Conservation (phyloP, 2,888 invertebrate genomes). For the Hyposoter didymator region DNA sequence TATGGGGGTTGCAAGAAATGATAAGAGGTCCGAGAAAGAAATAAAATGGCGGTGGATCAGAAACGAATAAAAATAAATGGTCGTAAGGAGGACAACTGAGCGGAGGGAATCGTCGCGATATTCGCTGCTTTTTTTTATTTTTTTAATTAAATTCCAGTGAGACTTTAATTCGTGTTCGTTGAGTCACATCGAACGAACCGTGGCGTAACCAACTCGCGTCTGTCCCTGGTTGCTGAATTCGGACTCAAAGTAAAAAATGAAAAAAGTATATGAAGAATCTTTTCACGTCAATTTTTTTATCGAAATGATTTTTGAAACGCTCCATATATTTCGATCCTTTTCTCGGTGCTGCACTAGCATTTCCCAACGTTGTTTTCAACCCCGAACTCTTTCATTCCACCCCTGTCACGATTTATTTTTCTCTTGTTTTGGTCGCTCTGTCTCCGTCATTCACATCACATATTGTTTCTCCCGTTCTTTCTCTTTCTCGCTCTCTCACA, state of each 20-base stretch:
- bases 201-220: not conserved
- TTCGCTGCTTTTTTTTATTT: constrained; percentile 62
- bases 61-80: constrained; percentile 20
- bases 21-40: constrained; percentile 20
- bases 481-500: constrained; percentile 18
- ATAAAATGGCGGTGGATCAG: constrained; percentile 8
- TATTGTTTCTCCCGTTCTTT: constrained; percentile 8
- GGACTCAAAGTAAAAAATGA: not conserved
- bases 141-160: constrained; percentile 76
- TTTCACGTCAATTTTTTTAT: not conserved
- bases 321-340: constrained; percentile 8
- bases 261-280: not conserved
- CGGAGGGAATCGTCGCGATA: constrained; percentile 53
- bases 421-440: constrained; percentile 23
- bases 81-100: constrained; percentile 46
- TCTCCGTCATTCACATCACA: constrained; percentile 21
- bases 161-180: constrained; percentile 67
- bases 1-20: constrained; percentile 26
- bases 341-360: constrained; percentile 41
- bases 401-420: constrained; percentile 1
- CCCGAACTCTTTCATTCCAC: constrained; percentile 53
- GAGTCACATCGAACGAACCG: not conserved
- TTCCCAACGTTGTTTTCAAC: constrained; percentile 60
- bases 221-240: not conserved
- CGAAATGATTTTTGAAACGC: not conserved